Base-by-base conservation (phyloP, 2,888 invertebrate genomes). In the Barypeithes pellucidus region DNA sequence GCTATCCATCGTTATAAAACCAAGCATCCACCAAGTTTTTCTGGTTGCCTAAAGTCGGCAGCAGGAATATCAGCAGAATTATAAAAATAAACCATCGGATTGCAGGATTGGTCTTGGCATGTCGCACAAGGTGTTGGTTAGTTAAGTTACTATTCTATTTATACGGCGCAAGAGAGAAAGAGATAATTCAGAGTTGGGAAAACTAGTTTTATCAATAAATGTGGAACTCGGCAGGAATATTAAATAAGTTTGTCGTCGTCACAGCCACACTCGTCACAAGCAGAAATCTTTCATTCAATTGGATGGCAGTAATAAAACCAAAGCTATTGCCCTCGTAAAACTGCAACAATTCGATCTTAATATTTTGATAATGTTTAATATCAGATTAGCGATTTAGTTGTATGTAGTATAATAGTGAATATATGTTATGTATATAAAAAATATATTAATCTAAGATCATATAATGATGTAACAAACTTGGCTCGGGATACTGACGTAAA, bases 291-390 rank as follows among this genome's bases (percentile, higher is more conserved):
- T 57, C 18, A 22, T 16, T 33, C 33, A 57, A 29, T 5, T 29
- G 29, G 9, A 9, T 33, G 54, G 11, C 33, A 29, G 29, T 29
- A 33, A 57, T 57, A 33, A 33, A 33, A 57, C 33, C 29, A 57
- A 57, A 24, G 52, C 29, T 14, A 29, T 33, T 54, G 33, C 54
- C 54, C 33, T 33, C 33, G 33, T 57, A 33, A 33, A 57, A 57
- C 14, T 33, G 33, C 33, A 18, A 57, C 54, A 52, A 29, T 52
- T n/a, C 52, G 29, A n/a, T 29, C 22, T n/a, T n/a, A 50, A 50
- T 20, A 50, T 22, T 50, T 50, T 12, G 22, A 12, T 16, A 50
- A 24, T 22, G 22, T 50, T 50, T 50, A 24, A n/a, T 50, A 50
- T 47, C 18, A 47, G 20, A 47, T 20, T 20, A 47, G 20, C 39